Evolutionary conservation across 2,888 invertebrate species (phyloP).

Genomic region (Ectemnius continuus): DNA sequence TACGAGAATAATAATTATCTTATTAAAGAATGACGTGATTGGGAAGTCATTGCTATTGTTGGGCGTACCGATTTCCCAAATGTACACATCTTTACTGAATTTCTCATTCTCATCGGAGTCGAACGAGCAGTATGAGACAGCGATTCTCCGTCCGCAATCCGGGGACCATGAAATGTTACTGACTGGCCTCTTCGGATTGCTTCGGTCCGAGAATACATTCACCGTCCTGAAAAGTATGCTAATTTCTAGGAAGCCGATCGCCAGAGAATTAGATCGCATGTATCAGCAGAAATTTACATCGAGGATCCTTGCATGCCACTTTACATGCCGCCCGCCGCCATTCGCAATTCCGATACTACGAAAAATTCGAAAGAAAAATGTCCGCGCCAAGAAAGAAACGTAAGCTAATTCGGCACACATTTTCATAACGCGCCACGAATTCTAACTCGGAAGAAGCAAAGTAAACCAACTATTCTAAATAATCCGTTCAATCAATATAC

Average conservation of each 20-base stretch:
- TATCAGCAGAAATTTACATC: too few species aligned
- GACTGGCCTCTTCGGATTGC: conserved; percentile 83
- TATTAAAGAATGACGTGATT: not conserved
- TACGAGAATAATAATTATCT: too few species aligned
- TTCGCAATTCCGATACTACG: too few species aligned
- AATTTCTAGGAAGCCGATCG: conserved; percentile 16
- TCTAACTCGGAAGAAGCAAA: too few species aligned
- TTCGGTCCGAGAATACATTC: conserved; percentile 91
- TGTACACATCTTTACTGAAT: conserved; percentile 86
- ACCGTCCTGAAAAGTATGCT: conserved; percentile 82
- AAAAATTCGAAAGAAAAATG: not conserved
- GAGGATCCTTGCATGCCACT: too few species aligned
- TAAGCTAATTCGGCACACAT: too few species aligned
- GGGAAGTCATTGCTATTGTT: conserved; percentile 15
- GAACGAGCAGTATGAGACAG: conserved; percentile 91
- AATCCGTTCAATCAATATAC: conserved; percentile 44
- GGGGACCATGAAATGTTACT: conserved; percentile 94
- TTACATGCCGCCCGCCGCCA: not conserved
- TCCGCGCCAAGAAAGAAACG: too few species aligned
- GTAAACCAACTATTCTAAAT: too few species aligned
- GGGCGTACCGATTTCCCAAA: conserved; percentile 92
- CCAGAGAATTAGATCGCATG: too few species aligned
- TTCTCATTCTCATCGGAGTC: conserved; percentile 84
- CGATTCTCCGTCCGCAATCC: conserved; percentile 90
- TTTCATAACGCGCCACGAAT: too few species aligned